These are phyloP conservation scores for Acanthosepion pharaonis DNA, from an alignment of 2,888 invertebrate genomes.

Conservation along the genomic window DNA sequence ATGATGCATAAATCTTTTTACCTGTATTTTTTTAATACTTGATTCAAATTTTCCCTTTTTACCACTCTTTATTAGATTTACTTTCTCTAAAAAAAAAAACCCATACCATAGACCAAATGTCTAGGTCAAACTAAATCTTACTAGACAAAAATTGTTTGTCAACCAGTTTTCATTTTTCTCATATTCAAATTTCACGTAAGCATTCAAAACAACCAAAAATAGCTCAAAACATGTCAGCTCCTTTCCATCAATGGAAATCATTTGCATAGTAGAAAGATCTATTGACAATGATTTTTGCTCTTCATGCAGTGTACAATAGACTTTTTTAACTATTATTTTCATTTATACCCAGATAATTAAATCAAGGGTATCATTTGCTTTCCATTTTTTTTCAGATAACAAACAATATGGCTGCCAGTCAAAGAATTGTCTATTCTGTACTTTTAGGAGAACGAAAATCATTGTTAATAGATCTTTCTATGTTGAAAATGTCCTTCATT, in stretches of 20 bases:
- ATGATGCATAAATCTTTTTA: neutral
- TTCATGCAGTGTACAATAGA: too few relatives aligned
- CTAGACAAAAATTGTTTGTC: neutral
- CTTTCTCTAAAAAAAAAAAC: neutral
- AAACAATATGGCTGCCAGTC: too few relatives aligned
- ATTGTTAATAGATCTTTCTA: too few relatives aligned
- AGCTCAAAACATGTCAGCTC: neutral
- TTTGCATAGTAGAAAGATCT: too few relatives aligned
- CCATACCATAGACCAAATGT: neutral
- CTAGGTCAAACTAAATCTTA: neutral
- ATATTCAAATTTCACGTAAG: neutral
- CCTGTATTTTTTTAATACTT: neutral
- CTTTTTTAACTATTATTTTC: too few relatives aligned
- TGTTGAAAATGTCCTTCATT: too few relatives aligned
- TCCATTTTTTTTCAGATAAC: too few relatives aligned
- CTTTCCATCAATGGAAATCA: neutral
- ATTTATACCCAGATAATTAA: too few relatives aligned
- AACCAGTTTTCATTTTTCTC: neutral
- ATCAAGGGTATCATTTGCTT: neutral
- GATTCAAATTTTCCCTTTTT: neutral
- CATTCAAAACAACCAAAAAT: neutral
- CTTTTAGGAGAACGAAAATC: too few relatives aligned
- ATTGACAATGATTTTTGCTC: too few relatives aligned
- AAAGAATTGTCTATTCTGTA: too few relatives aligned
- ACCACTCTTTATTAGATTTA: neutral